Evolutionary conservation across 2,113 vertebrate genomes (phyloP), one percentile per base, ranked within the genome.

Genomic region (Solenodon paradoxus): DNA sequence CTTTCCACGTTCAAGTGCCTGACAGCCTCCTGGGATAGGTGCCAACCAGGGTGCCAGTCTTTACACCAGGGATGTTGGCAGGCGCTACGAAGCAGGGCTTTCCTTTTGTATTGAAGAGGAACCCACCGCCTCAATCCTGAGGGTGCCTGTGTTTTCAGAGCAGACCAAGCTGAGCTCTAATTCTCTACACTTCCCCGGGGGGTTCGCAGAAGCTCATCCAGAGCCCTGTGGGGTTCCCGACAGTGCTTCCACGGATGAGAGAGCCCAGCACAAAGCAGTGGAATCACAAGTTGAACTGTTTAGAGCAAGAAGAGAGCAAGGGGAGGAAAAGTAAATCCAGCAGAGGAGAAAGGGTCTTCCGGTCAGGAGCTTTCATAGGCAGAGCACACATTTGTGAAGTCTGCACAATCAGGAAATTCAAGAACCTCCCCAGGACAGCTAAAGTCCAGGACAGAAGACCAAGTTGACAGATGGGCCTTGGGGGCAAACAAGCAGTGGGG

Each of bases 381-480:
- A 24, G 13, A 84, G 85, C 75, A 69, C 64, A 87, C 45, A 26
- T 96, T 97, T 96, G 95, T 95, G 83, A 84, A 74, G 59, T 66
- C 77, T 96, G 83, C 95, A 94, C 96, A 96, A 97, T 92, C 66
- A 84, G 87, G 79, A 94, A 86, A 80, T 71, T 45, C 51, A 89
- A 71, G 87, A 83, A 57, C 81, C 69, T 81, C 63, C 71, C 0
- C 6, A 80, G 89, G 95, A 93, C 86, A 90, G 89, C 53, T 55
- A 64, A 88, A 93, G 90, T 81, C 93, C 92, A 63, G 89, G 95
- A 80, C 95, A 81, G 94, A 94, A 94, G 93, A 97, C 94, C 93
- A 97, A 93, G 59, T 53, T 94, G 95, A 97, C 93, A 92, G 83
- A 93, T 28, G 59, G 64, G 59, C 92, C 92, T 64, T 94, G 89